Percentiles rank a stretch among this genome's conserved stretches.
These are phyloP conservation scores for Polydrusus cervinus DNA, from an alignment of 2,888 invertebrate species.

Conservation along the genomic window DNA sequence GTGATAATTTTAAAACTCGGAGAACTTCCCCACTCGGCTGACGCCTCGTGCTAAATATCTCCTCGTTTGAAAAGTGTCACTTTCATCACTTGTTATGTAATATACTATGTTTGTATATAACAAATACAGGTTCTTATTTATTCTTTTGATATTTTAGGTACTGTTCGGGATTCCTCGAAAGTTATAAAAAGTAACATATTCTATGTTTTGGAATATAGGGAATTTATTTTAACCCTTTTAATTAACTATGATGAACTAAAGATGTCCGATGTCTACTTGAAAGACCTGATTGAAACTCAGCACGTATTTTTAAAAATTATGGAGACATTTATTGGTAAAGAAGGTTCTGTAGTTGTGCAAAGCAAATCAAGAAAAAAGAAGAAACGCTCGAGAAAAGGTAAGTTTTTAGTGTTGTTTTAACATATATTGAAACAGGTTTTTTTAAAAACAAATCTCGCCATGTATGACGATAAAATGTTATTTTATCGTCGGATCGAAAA, in stretches of 20 bases:
- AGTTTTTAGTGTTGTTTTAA: too few species aligned
- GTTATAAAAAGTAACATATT: constrained; percentile 93
- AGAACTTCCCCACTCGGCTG: too few species aligned
- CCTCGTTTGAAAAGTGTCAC: too few species aligned
- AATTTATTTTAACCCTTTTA: constrained; percentile 87
- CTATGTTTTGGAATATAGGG: constrained; percentile 95
- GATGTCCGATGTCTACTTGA: constrained; percentile 88
- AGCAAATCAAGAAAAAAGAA: constrained; percentile 74
- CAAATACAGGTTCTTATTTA: too few species aligned
- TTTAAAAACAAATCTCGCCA: too few species aligned
- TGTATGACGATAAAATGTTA: too few species aligned
- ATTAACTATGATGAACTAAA: constrained; percentile 88
- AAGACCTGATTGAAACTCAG: constrained; percentile 91
- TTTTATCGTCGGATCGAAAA: too few species aligned
- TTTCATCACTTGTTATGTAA: too few species aligned
- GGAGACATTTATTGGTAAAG: constrained; percentile 80
- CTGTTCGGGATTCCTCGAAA: constrained; percentile 85
- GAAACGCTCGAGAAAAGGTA: constrained; percentile 71
- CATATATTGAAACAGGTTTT: too few species aligned
- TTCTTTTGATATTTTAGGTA: constrained; percentile 57
- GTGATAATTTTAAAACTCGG: too few species aligned
- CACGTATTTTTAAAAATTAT: constrained; percentile 95
- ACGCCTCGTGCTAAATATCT: too few species aligned
- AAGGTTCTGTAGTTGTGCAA: constrained; percentile 81
- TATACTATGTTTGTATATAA: too few species aligned